These are phyloP conservation scores for Tipula lateralis DNA, from an alignment of 2,888 invertebrate genomes.

Conservation along the genomic window DNA sequence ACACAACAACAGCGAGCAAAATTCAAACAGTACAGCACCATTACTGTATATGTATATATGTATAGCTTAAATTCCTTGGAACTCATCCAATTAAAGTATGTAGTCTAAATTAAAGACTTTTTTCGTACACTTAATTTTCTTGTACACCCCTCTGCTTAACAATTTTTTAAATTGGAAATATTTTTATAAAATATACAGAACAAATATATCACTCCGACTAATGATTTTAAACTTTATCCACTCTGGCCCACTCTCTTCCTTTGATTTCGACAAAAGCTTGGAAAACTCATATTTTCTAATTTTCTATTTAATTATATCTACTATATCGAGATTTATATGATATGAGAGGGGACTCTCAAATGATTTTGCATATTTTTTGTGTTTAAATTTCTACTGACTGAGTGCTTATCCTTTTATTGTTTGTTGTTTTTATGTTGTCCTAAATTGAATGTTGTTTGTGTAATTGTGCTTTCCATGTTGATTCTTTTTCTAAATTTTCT, in stretches of 20 bases:
- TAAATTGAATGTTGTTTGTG: neutral
- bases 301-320: neutral
- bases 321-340: no score
- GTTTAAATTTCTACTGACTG: neutral
- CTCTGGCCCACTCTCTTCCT: neutral
- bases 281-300: neutral
- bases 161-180: neutral
- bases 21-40: neutral
- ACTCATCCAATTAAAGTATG: neutral
- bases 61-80: neutral
- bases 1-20: no score
- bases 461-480: neutral
- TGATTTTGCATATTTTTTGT: neutral
- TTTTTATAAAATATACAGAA: neutral
- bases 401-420: neutral
- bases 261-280: neutral
- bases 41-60: no score
- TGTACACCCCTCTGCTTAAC: neutral
- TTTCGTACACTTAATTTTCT: neutral
- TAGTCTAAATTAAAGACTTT: neutral
- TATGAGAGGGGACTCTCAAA: neutral
- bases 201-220: neutral
- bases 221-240: neutral
- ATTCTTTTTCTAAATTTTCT: neutral
- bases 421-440: neutral